Evolutionary conservation across 2,888 invertebrate genomes (phyloP), one percentile per base, ranked within the genome.

Genomic region (Ametastegia equiseti): DNA sequence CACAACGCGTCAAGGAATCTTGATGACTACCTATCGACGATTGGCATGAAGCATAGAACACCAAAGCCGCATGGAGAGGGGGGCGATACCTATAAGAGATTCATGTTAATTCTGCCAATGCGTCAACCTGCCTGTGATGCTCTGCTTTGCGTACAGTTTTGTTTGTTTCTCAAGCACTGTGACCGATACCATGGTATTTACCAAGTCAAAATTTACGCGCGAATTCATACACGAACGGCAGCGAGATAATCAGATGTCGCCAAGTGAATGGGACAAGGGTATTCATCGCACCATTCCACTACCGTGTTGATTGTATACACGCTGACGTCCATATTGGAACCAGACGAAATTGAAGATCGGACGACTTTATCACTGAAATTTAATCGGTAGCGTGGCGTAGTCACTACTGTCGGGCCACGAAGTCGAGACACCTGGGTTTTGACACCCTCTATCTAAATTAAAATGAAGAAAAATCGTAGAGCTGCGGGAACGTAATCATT

Each of bases 241-340:
- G 19, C 23, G 36, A 15, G 7, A 85, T 85, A 85, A 86, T 19
- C 86, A 86, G 84, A 85, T 86, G 85, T 87, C 86, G 87, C 86
- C 86, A 87, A 84, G 84, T 79, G 36, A 69, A 42, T 42, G 23
- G 36, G 69, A 19, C 19, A 69, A 19, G 39, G 42, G 27, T 30
- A 42, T 2, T 69, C 19, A 19, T 69, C 69, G n/a, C 23, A 19
- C 39, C 69, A 69, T 69, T 73, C 47, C 73, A n/a, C 50, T 73
- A 47, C 27, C 23, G 9, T 19, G 36, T 69, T 42, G 19, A 69
- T 39, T 42, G 69, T 69, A n/a, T n/a, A 69, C 73, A 73, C n/a
- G 50, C 7, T n/a, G 11, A 33, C n/a, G 30, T 15, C 33, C n/a
- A 39, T 33, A 33, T 47, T 47, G 11, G n/a, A 30, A 47, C n/a